A percentile compares a stretch with the other conserved stretches of the same genome.
Conservation (phyloP, 2,797 vertebrate genomes). For the Myotis planiceps region DNA sequence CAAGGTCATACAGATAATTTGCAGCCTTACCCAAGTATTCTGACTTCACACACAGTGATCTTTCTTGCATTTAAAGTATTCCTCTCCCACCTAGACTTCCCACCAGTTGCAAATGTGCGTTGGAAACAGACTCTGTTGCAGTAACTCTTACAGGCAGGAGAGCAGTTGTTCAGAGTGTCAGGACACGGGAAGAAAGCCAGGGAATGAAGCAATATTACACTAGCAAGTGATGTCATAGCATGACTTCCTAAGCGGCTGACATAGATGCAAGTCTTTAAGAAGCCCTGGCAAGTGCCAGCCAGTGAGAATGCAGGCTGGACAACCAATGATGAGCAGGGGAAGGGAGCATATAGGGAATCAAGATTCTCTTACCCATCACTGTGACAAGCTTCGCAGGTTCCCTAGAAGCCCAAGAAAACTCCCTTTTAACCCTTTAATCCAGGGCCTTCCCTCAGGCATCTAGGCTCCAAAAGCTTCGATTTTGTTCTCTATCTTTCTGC, state of each 20-base stretch:
- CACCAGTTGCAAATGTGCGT: constrained; percentile 72
- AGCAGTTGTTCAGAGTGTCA: constrained; percentile 46
- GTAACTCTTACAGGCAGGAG: constrained; percentile 9
- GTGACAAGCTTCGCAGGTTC: constrained; percentile 34
- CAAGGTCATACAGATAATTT: constrained; percentile 18
- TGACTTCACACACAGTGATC: neutral
- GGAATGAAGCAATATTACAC: constrained; percentile 70
- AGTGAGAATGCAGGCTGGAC: constrained; percentile 57
- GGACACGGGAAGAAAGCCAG: constrained; percentile 61
- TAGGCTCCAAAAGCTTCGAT: constrained; percentile 36
- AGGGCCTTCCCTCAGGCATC: neutral
- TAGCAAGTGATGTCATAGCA: constrained; percentile 79
- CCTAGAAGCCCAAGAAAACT: constrained; percentile 42
- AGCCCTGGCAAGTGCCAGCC: constrained; percentile 54
- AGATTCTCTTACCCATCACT: constrained; percentile 20
- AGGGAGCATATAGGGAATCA: constrained; percentile 9
- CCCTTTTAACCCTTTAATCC: constrained; percentile 28
- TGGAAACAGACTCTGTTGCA: constrained; percentile 20
- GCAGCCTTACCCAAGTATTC: neutral
- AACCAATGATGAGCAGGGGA: constrained; percentile 22
- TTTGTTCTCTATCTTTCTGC: constrained; percentile 25
- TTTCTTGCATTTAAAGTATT: neutral
- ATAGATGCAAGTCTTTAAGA: constrained; percentile 69
- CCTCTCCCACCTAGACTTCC: constrained; percentile 40
- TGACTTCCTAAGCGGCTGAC: constrained; percentile 69